phyloP scores from a whole-genome alignment of 2,113 vertebrate genomes.

The Daboia siamensis region DNA sequence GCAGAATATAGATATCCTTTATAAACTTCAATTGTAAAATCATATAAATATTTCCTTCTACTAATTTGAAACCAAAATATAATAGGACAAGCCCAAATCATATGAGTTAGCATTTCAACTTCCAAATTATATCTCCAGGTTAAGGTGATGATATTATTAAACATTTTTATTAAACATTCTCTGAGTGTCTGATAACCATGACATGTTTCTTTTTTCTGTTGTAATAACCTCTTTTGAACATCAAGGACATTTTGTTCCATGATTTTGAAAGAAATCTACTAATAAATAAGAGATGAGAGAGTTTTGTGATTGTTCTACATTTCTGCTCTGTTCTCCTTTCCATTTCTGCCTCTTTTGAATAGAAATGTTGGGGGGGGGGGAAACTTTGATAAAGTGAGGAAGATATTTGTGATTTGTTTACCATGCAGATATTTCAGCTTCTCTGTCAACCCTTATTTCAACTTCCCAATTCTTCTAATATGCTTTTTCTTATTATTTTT shows the following conservation, averaged over 20 bases:
- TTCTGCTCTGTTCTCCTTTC: background rate
- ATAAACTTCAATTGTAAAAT: background rate
- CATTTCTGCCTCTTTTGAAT: background rate
- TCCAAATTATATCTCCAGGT: background rate
- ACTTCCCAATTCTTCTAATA: background rate
- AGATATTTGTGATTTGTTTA: background rate
- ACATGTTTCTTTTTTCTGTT: background rate
- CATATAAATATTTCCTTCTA: background rate
- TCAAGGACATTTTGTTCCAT: background rate
- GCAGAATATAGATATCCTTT: background rate
- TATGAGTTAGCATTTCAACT: background rate
- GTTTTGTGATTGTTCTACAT: background rate
- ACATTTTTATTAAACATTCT: background rate
- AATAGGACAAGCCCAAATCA: background rate
- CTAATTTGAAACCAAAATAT: background rate
- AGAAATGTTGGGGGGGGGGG: background rate
- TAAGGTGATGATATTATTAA: background rate
- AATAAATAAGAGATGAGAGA: background rate
- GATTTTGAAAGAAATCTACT: background rate
- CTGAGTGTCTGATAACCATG: background rate
- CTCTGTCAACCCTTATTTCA: background rate
- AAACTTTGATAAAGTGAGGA: background rate
- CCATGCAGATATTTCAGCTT: background rate
- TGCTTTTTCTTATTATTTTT: background rate
- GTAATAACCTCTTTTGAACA: background rate